Evolutionary conservation across 2,797 vertebrate species (phyloP).

Genomic region (Acipenser ruthenus): DNA sequence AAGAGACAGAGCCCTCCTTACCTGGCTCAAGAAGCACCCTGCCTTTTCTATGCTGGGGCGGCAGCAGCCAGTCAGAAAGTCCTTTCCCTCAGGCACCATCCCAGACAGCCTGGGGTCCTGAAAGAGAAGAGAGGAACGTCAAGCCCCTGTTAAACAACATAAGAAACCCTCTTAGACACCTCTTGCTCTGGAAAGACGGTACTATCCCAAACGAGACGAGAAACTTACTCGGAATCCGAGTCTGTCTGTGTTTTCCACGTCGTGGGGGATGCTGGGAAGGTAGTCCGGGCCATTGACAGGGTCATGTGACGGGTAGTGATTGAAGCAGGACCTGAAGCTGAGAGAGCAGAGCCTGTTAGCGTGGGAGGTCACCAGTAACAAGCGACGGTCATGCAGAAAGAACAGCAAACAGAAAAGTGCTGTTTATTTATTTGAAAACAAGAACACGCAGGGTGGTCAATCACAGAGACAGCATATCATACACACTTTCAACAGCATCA

Average conservation of each 20-base stretch:
- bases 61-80: conserved; percentile 63
- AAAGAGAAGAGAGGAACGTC: conserved; percentile 1
- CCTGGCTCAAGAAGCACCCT: conserved; percentile 57
- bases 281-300: conserved; percentile 31
- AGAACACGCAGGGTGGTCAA: no score
- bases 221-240: conserved; percentile 47
- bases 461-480: no score
- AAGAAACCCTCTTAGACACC: not conserved
- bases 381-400: no score
- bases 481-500: no score
- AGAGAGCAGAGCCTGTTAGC: conserved; percentile 4
- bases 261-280: conserved; percentile 51
- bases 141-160: not conserved
- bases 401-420: no score
- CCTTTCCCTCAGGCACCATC: conserved; percentile 41
- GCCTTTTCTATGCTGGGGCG: conserved; percentile 54
- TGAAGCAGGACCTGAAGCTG: conserved; percentile 48
- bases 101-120: conserved; percentile 49
- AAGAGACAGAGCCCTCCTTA: conserved; percentile 20
- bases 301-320: conserved; percentile 39
- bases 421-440: no score
- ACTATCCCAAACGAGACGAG: not conserved
- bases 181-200: no score
- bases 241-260: conserved; percentile 52
- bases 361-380: no score